A percentile compares a stretch with the other conserved stretches of the same genome.
Evolutionary conservation across 2,113 vertebrate genomes (phyloP).

Genomic region (Lepus timidus): DNA sequence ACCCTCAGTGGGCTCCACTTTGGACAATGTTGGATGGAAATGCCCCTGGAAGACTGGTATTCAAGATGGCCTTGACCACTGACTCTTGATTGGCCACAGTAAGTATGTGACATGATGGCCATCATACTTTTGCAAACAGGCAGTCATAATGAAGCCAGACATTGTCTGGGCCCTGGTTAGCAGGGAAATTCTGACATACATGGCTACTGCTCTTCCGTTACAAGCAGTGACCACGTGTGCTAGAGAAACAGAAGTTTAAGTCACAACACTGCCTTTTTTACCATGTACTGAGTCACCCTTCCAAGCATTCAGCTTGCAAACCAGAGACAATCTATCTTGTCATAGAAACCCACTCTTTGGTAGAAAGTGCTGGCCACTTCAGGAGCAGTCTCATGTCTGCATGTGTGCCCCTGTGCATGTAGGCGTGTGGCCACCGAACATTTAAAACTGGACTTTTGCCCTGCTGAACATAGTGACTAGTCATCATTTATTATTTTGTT

Average conservation of each 20-base stretch:
- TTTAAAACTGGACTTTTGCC: not conserved
- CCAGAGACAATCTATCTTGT: not conserved
- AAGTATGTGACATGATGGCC: not conserved
- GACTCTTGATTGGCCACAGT: not conserved
- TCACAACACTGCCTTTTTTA: not conserved
- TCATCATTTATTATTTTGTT: not conserved
- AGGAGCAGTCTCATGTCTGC: not conserved
- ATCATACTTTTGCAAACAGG: no score
- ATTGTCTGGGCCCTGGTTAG: not conserved
- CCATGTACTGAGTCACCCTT: not conserved
- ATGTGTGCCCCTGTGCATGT: not conserved
- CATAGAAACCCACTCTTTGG: not conserved
- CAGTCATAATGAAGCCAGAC: not conserved
- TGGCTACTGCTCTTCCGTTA: rapidly evolving
- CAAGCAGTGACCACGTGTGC: not conserved
- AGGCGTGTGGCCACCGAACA: not conserved
- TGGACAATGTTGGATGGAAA: not conserved
- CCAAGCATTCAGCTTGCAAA: not conserved
- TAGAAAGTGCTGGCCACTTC: not conserved
- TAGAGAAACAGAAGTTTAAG: not conserved
- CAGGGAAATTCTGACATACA: rapidly evolving
- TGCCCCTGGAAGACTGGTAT: not conserved
- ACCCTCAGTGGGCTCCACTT: rapidly evolving
- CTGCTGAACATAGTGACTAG: not conserved
- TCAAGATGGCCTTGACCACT: rapidly evolving